phyloP scores from a whole-genome alignment of 1,140 invertebrate species.

The Drosophila pseudoananassae region DNA sequence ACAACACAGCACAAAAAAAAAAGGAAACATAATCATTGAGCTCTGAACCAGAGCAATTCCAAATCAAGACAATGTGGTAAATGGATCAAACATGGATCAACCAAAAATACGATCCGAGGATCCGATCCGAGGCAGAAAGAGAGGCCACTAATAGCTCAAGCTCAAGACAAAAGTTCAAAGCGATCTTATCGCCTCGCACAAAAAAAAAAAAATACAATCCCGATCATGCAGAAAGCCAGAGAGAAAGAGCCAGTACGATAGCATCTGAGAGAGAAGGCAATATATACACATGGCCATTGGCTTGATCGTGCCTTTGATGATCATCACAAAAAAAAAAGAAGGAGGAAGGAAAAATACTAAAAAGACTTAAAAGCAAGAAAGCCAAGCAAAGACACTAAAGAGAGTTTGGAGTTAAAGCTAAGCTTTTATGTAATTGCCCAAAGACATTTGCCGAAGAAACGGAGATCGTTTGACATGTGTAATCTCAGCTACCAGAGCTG shows the following conservation, averaged over 20 bases:
- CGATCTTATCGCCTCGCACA: conserved; percentile 46
- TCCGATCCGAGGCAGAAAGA: conserved; percentile 4
- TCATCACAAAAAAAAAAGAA: conserved; percentile 27
- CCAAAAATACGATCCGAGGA: conserved; percentile 34
- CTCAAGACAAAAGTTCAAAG: conserved; percentile 58
- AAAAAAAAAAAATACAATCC: conserved; percentile 6
- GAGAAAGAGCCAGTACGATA: conserved; percentile 15
- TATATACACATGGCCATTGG: conserved; percentile 46
- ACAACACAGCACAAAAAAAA: too few species aligned
- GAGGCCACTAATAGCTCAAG: conserved; percentile 43
- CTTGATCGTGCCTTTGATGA: conserved; percentile 73
- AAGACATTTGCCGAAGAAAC: conserved; percentile 48
- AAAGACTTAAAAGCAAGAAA: conserved; percentile 26
- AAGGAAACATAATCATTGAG: conserved; percentile 47
- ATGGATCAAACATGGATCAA: conserved; percentile 50
- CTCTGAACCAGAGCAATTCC: conserved; percentile 55
- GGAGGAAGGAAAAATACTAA: neutral
- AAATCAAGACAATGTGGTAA: conserved; percentile 70
- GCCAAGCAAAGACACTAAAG: conserved; percentile 3
- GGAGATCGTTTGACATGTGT: conserved; percentile 31
- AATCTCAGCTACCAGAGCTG: conserved; percentile 5
- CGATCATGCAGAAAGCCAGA: conserved; percentile 5
- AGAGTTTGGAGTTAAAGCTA: conserved; percentile 37
- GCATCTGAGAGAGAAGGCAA: conserved; percentile 15
- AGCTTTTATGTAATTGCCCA: conserved; percentile 78